A percentile compares a stretch with the other conserved stretches of the same genome.
These are phyloP conservation scores for Schlechtendalia chinensis DNA, from an alignment of 1,140 invertebrate genomes.

Conservation along the genomic window DNA sequence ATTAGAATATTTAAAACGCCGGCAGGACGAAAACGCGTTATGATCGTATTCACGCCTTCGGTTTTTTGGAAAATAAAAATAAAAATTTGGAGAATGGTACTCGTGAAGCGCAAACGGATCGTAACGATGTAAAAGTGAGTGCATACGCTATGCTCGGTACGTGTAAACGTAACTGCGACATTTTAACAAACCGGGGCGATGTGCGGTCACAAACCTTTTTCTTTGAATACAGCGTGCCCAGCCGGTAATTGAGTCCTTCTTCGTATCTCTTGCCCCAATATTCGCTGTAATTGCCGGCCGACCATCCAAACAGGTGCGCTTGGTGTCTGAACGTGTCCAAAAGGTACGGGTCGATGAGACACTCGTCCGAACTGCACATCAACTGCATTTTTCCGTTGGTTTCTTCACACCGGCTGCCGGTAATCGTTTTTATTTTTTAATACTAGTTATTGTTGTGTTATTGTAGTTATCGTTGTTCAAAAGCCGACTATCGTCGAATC, in stretches of 20 bases:
- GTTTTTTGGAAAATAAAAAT: too few species aligned
- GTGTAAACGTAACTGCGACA: too few species aligned
- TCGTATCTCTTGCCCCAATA: slow-evolving; percentile 81
- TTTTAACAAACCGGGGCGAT: too few species aligned
- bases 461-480: too few species aligned
- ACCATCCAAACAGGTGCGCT: slow-evolving; percentile 64
- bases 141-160: too few species aligned
- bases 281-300: slow-evolving; percentile 73
- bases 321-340: slow-evolving; percentile 67
- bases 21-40: too few species aligned
- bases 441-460: neutral
- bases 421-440: neutral
- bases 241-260: slow-evolving; percentile 73
- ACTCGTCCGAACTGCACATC: slow-evolving; percentile 70
- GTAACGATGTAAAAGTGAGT: too few species aligned
- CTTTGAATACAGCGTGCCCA: slow-evolving; percentile 63
- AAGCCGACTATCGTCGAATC: too few species aligned
- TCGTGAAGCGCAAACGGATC: too few species aligned
- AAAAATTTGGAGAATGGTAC: too few species aligned
- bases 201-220: slow-evolving; percentile 53
- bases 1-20: too few species aligned
- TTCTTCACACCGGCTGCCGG: slow-evolving; percentile 64
- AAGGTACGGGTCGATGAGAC: slow-evolving; percentile 70
- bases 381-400: slow-evolving; percentile 59
- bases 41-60: too few species aligned